Percentiles rank a stretch among this genome's conserved stretches.
phyloP scores from a whole-genome alignment of 2,888 invertebrate genomes.

The Poecilobothrus nobilitatus region DNA sequence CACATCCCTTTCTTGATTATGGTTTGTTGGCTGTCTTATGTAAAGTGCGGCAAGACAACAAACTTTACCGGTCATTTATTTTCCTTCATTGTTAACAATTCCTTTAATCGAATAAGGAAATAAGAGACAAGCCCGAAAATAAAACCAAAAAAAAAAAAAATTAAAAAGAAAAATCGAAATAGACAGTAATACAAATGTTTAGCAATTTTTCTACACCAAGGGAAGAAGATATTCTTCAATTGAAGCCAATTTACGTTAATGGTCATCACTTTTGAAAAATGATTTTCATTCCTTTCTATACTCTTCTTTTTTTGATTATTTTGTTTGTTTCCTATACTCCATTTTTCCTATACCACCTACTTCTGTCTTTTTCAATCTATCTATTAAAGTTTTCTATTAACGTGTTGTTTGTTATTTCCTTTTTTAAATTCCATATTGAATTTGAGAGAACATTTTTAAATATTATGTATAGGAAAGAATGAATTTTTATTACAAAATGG shows the following conservation, averaged over 20 bases:
- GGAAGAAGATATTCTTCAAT: constrained; percentile 1
- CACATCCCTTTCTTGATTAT: no score
- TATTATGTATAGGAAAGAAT: neutral
- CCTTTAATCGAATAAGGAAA: constrained; percentile 1
- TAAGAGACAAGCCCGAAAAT: neutral
- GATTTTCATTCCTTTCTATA: neutral
- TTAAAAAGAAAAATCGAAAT: neutral
- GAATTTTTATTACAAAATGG: neutral
- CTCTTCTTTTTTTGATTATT: no score
- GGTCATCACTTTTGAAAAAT: constrained; percentile 7
- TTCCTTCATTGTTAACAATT: neutral
- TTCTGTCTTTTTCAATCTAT: neutral
- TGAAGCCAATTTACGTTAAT: constrained; percentile 8
- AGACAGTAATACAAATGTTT: neutral
- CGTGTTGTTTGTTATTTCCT: neutral
- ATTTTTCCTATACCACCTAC: neutral
- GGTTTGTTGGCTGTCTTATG: no score
- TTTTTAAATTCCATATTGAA: neutral
- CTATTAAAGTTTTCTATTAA: neutral
- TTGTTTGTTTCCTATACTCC: no score
- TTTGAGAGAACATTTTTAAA: neutral
- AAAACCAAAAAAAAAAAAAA: neutral
- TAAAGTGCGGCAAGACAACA: no score
- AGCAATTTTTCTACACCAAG: neutral
- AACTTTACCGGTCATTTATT: no score